These are phyloP conservation scores for Lagria hirta DNA, from an alignment of 2,888 invertebrate genomes.

Conservation along the genomic window DNA sequence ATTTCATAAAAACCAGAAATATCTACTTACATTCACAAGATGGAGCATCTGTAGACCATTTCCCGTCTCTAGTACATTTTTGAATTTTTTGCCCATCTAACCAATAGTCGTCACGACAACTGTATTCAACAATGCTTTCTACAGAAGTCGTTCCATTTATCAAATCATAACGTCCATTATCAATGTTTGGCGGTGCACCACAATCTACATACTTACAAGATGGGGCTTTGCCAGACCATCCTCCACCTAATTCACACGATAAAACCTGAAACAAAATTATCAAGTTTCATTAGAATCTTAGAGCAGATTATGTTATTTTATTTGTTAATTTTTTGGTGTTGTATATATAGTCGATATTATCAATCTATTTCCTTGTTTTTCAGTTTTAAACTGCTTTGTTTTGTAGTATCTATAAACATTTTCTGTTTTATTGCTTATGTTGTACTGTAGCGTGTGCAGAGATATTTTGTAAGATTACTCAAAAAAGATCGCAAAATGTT, in stretches of 20 bases:
- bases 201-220: constrained; percentile 86
- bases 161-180: constrained; percentile 71
- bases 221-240: constrained; percentile 79
- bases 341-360: no score
- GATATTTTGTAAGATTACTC: no score
- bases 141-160: constrained; percentile 81
- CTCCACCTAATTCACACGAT: constrained; percentile 82
- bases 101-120: constrained; percentile 82
- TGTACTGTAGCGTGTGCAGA: no score
- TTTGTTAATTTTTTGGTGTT: no score
- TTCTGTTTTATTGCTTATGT: no score
- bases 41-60: constrained; percentile 84
- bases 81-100: constrained; percentile 69
- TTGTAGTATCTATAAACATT: no score
- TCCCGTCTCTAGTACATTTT: constrained; percentile 78
- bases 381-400: no score
- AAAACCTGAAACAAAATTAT: constrained; percentile 60
- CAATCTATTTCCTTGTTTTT: no score
- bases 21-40: constrained; percentile 80
- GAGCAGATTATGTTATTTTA: no score
- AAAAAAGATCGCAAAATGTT: no score
- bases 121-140: constrained; percentile 75
- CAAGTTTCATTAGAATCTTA: no score
- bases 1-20: no score
- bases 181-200: constrained; percentile 77